Conservation (phyloP, 2,797 vertebrate genomes). For the Glossophaga mutica region DNA sequence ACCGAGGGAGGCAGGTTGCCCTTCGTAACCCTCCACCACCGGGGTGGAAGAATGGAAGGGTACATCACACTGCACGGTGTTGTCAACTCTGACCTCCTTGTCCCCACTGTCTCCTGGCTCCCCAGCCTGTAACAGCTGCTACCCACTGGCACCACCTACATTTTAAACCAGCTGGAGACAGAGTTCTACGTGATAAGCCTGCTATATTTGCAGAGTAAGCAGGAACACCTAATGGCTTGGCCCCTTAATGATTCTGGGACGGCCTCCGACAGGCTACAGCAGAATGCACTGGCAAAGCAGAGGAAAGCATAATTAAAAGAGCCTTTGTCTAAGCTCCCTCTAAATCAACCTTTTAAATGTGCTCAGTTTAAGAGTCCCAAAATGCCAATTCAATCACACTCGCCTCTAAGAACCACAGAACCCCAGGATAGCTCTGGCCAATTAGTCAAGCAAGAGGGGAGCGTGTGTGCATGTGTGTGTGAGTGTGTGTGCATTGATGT, state of each 20-base stretch:
- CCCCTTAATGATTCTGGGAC: neutral
- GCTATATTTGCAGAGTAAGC: constrained; percentile 66
- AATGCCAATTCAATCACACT: constrained; percentile 54
- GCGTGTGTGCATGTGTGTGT: neutral
- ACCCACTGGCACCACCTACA: constrained; percentile 38
- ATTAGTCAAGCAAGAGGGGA: constrained; percentile 40
- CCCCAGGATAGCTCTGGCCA: constrained; percentile 10
- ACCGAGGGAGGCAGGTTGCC: neutral
- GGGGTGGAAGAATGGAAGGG: neutral
- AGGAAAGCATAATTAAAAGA: constrained; percentile 62
- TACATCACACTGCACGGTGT: neutral
- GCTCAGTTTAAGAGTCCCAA: constrained; percentile 62
- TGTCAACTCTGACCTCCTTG: constrained; percentile 41
- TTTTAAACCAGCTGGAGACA: constrained; percentile 75
- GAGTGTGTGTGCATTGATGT: neutral
- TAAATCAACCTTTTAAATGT: constrained; percentile 66
- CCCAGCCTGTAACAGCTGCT: constrained; percentile 67
- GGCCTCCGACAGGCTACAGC: constrained; percentile 14
- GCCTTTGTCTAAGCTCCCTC: constrained; percentile 57
- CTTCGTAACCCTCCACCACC: neutral
- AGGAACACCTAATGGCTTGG: constrained; percentile 54
- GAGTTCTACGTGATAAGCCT: constrained; percentile 62
- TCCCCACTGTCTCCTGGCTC: constrained; percentile 60
- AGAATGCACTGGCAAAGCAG: neutral
- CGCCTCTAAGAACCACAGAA: constrained; percentile 49